A percentile compares a stretch with the other conserved stretches of the same genome.
Conservation (phyloP, 2,797 vertebrate species). For the Acridotheres tristis region DNA sequence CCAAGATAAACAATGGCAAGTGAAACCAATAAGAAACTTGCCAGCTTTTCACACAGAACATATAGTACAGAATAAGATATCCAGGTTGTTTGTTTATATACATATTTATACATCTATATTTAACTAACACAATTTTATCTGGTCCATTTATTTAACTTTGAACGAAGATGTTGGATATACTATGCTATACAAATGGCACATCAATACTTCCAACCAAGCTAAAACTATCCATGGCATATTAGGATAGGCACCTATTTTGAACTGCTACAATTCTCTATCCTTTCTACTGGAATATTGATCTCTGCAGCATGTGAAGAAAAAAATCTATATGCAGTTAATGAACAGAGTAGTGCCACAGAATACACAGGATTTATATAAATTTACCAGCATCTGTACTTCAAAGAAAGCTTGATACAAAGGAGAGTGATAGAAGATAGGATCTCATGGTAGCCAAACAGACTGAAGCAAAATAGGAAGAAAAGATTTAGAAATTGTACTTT, state of each 20-base stretch:
- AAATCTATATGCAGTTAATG: slow-evolving; percentile 33
- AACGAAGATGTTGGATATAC: background rate
- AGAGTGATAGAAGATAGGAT: background rate
- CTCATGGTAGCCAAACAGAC: background rate
- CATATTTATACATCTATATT: background rate
- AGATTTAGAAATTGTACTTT: background rate
- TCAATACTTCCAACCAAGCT: background rate
- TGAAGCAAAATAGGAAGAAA: background rate
- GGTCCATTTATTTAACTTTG: background rate
- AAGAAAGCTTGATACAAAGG: background rate
- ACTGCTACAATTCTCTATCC: background rate
- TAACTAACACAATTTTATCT: background rate
- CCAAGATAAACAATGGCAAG: background rate
- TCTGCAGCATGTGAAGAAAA: background rate
- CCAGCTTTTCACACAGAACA: background rate
- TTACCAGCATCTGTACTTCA: background rate
- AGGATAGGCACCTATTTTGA: background rate
- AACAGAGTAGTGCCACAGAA: background rate
- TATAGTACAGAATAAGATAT: background rate
- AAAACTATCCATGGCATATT: background rate
- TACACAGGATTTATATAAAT: background rate
- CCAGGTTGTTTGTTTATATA: background rate
- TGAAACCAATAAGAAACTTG: background rate
- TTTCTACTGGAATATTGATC: slow-evolving; percentile 15
- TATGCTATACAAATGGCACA: background rate